Evolutionary conservation across 1,140 invertebrate genomes (phyloP).

Genomic region (Samia ricini): DNA sequence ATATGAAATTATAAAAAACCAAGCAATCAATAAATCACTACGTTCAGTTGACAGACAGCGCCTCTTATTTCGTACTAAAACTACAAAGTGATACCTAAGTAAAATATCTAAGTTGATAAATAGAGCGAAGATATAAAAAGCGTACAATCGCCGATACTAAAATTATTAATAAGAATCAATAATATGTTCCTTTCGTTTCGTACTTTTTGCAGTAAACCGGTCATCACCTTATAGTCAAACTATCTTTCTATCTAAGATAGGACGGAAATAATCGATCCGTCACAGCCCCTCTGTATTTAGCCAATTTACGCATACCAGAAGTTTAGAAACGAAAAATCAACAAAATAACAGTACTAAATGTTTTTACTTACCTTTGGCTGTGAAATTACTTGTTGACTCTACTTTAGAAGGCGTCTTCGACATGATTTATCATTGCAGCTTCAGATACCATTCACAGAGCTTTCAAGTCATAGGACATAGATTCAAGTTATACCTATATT

Average conservation of each 20-base stretch:
- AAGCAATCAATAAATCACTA: background rate
- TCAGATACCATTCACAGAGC: background rate
- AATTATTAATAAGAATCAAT: background rate
- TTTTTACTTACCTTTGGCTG: conserved; percentile 39
- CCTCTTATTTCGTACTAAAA: background rate
- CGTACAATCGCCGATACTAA: no score
- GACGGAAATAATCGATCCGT: conserved; percentile 1
- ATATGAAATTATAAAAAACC: background rate
- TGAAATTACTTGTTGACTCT: conserved; percentile 22
- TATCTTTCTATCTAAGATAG: background rate
- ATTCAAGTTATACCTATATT: background rate
- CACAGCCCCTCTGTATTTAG: background rate
- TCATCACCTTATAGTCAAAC: background rate
- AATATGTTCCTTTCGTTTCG: background rate
- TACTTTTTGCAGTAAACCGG: background rate
- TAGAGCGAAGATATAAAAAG: background rate
- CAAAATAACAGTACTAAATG: background rate
- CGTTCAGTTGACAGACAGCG: background rate
- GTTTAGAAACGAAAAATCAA: background rate
- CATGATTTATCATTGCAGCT: conserved; percentile 22
- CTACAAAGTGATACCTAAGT: background rate
- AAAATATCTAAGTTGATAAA: background rate
- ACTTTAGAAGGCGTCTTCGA: conserved; percentile 40
- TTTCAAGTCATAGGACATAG: background rate
- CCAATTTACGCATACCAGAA: background rate